These are phyloP conservation scores for Patiria miniata DNA, from an alignment of 35 echinoderm and acorn worm genomes.

Conservation along the genomic window DNA sequence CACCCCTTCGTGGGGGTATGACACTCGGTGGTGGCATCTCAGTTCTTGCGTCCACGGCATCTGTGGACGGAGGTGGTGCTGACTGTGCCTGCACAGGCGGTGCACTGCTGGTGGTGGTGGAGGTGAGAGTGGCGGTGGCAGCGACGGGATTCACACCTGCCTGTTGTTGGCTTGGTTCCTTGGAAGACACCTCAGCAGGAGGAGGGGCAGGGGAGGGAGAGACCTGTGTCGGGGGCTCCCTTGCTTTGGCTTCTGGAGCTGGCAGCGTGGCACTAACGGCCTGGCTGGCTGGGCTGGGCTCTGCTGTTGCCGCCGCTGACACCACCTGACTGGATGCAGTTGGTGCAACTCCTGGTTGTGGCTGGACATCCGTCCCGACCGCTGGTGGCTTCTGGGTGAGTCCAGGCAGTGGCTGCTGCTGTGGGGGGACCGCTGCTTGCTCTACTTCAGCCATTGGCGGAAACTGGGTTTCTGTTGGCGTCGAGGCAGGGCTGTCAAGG, in stretches of 20 bases:
- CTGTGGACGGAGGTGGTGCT: slow-evolving; percentile 6
- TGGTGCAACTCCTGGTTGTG: slow-evolving; percentile 19
- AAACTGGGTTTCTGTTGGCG: neutral
- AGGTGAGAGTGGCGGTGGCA: neutral
- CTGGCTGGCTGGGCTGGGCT: too few species aligned
- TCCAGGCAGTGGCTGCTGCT: neutral
- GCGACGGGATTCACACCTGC: neutral
- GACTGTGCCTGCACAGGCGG: neutral
- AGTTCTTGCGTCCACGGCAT: neutral
- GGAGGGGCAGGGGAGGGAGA: neutral
- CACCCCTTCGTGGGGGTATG: neutral
- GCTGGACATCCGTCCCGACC: neutral
- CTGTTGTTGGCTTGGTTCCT: neutral
- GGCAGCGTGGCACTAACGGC: neutral
- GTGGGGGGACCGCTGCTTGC: neutral
- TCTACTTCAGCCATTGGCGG: neutral
- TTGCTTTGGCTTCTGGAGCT: neutral
- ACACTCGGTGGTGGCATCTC: neutral
- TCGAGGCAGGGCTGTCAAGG: neutral
- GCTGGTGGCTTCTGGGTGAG: neutral
- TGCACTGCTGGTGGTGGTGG: slow-evolving; percentile 11
- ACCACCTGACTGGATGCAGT: neutral
- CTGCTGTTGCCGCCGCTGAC: too few species aligned
- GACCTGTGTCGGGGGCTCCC: neutral
- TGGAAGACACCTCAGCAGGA: slow-evolving; percentile 8